Base-by-base conservation (phyloP, 2,113 vertebrate species). In the Hemicordylus capensis region DNA sequence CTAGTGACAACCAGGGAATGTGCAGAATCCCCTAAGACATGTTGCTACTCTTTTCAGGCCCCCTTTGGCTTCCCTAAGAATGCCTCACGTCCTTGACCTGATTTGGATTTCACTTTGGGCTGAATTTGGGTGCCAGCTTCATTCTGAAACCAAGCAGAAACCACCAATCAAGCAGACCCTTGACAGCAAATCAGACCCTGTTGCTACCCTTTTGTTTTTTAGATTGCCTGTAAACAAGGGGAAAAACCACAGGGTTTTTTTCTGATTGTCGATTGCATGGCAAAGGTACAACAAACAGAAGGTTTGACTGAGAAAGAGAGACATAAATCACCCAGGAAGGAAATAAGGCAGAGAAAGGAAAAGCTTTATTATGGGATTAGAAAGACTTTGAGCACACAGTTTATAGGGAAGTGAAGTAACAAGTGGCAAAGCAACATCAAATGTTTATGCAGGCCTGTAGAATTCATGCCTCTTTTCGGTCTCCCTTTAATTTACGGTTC, bases 401-500 rank as follows among this genome's bases (percentile, higher is more conserved):
- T 94, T 94, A 85, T 82, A 85, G 75, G 88, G 26, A 76, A 80
- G 66, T 31, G 69, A 83, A 86, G 81, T 74, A 82, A 83, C 89
- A 58, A 84, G 86, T 28, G 87, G 82, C 79, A 90, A 70, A 91
- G 89, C 6, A 82, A 37, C 88, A 81, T 89, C 85, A 94, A 91
- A 94, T 93, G 90, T 90, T 95, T 95, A 95, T 94, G 92, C 73
- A 92, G 77, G 85, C 85, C 89, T 87, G 0, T 88, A 80, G 66
- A 80, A 89, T 51, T 19, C 14, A 15, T 24, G 10, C 83, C 86
- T 79, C 78, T 76, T 76, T 89, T 81, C 73, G 72, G 39, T 80
- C 86, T 81, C 67, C 24, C 58, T 4, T 75, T 94, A 96, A 97
- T 96, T 96, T 95, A 96, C 89, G 90, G 94, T 93, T 96, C 94